Evolutionary conservation across 2,113 vertebrate genomes (phyloP).

Genomic region (Callipepla squamata): DNA sequence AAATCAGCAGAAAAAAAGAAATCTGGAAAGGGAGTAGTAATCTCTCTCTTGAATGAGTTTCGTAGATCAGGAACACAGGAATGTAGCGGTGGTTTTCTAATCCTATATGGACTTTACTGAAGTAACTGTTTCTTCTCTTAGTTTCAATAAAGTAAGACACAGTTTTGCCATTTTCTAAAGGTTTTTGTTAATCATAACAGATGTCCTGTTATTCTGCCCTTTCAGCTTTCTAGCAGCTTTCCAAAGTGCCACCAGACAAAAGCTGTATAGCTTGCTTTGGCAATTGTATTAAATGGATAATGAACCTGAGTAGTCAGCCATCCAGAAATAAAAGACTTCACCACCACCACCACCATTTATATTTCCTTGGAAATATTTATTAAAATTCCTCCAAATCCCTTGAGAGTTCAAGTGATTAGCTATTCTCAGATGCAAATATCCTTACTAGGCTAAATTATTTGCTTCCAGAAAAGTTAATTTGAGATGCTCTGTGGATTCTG

Average conservation of each 20-base stretch:
- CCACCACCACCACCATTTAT: neutral
- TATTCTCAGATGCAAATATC: neutral
- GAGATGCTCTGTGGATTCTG: too few species aligned
- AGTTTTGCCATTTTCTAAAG: neutral
- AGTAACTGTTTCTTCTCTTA: neutral
- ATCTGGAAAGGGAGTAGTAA: neutral
- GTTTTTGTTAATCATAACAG: neutral
- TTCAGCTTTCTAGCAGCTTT: neutral
- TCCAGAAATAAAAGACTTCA: neutral
- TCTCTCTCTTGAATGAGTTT: neutral
- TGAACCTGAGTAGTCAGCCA: neutral
- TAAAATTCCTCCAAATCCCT: neutral
- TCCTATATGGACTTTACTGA: neutral
- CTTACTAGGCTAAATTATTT: neutral
- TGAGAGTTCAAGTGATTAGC: neutral
- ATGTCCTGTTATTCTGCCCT: neutral
- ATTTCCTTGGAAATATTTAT: neutral
- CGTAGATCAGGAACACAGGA: neutral
- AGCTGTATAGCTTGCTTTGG: neutral
- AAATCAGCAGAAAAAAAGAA: neutral
- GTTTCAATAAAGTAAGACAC: neutral
- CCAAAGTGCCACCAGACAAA: neutral
- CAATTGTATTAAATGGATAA: neutral
- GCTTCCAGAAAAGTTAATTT: neutral
- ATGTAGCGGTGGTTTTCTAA: neutral